Evolutionary conservation across 2,113 vertebrate genomes (phyloP).

Genomic region (Eolophus roseicapilla): DNA sequence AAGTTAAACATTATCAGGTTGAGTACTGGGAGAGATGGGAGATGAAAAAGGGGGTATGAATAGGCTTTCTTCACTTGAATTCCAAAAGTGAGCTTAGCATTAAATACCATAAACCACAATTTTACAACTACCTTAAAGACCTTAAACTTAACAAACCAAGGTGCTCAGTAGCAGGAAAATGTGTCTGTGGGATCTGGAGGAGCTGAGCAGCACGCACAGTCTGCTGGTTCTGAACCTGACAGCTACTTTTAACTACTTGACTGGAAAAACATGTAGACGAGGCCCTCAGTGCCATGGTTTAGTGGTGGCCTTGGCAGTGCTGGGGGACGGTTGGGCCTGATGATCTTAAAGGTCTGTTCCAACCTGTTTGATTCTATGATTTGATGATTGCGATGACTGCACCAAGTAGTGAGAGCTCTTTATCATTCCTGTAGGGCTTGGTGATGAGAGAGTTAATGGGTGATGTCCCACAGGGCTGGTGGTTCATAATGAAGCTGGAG

Average conservation of each 20-base stretch:
- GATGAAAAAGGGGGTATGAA: not conserved
- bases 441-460: not conserved
- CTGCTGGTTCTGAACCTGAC: not conserved
- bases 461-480: not conserved
- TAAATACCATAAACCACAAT: not conserved
- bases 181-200: accelerated
- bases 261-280: not conserved
- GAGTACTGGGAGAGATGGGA: too few relatives aligned
- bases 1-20: not conserved
- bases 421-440: not conserved
- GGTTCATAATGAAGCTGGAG: not conserved
- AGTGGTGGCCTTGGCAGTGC: not conserved
- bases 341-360: not conserved
- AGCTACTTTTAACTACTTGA: not conserved
- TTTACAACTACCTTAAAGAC: not conserved
- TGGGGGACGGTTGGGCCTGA: not conserved
- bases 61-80: accelerated
- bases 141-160: not conserved
- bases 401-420: not conserved
- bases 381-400: not conserved
- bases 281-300: not conserved
- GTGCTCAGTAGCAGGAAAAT: not conserved
- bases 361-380: not conserved
- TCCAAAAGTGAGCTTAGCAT: not conserved
- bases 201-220: not conserved